Base-by-base conservation (phyloP, 2,797 vertebrate genomes). In the Mycteria americana region DNA sequence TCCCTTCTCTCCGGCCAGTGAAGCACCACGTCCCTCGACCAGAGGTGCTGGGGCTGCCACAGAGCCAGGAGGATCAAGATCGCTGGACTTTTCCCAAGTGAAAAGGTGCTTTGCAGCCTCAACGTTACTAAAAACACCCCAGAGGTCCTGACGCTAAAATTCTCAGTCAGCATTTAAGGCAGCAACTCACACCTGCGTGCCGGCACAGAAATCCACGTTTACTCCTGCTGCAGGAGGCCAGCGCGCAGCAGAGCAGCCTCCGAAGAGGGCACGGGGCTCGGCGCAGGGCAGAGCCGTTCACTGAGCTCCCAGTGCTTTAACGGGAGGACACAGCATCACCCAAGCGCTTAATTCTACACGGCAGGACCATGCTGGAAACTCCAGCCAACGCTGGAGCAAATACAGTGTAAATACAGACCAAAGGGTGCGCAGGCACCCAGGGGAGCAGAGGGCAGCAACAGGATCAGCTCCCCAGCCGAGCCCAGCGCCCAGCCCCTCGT, bases 181-280 rank as follows among this genome's bases (percentile, higher is more conserved):
- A 37, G 54, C 13, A 22, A 5, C 27, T 41, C 7, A 22, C 48
- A 60, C 8, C 64, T 15, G 0, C 45, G 28, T 21, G 54, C 27
- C 43, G 39, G 39, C 11, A 5, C 17, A 37, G 33, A 54, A 56
- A 63, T n/a, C 41, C 25, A 13, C 39, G 1, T 16, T n/a, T 21
- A 6, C 11, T 18, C 18, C 37, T 6, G 28, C 23, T 10, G 5
- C 28, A 33, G 28, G 53, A 74, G 43, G 19, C 14, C 12, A 6
- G 75, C 5, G 9, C 1, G 1, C 33, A 28, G 73, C 3, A 0
- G 45, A 76, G 39, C 7, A 1, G 64, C 46, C 37, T 53, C 73
- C 2, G 1, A 53, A 39, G 72, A n/a, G 16, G 19, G 19, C 31
- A 31, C 7, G 7, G n/a, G 37, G 60, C 63, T 46, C 15, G 2